Evolutionary conservation across 2,888 invertebrate species (phyloP), one percentile per base, ranked within the genome.

Genomic region (Cotesia congregata): DNA sequence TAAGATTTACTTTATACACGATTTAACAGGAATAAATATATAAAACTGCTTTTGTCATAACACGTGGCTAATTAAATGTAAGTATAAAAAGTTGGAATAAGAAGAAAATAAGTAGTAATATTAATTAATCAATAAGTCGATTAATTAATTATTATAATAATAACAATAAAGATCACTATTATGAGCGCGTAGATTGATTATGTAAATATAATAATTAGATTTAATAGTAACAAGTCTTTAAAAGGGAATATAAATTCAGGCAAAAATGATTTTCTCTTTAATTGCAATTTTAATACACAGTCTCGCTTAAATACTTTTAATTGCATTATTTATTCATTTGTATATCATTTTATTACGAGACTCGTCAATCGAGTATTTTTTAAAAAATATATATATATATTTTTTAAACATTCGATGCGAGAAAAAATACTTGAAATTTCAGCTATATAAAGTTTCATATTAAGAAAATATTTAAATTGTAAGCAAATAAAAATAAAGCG

Each of bases 21-120:
- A 83, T 82, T 84, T 79, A 84, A 83, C 84, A 83, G 82, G 81
- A 77, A 82, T 83, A 83, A 83, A 84, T 82, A 81, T 82, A 81
- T 80, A 82, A 82, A 82, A 82, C 77, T 80, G 80, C 77, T 77
- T 80, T 76, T 50, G 60, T 64, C 17, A 39, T 76, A 78, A 79
- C 78, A 80, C 78, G 74, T 78, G 67, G 79, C 77, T 67, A 61
- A n/a, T 67, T 67, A 50, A 64, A 59, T 80, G 76, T 78, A 77
- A 15, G 15, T 62, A 17, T 62, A 62, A 79, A 78, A 78, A 72
- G 78, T 74, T 79, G 61, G 68, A 50, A 62, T 62, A 62, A 62
- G 20, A 62, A 62, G 20, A 17, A 62, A 62, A 62, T 17, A n/a
- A n/a, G 60, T 15, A 62, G 20, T 7, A n/a, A 62, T 20, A 62